These are phyloP conservation scores for Scaeva pyrastri DNA, from an alignment of 2,888 invertebrate genomes.

Conservation along the genomic window DNA sequence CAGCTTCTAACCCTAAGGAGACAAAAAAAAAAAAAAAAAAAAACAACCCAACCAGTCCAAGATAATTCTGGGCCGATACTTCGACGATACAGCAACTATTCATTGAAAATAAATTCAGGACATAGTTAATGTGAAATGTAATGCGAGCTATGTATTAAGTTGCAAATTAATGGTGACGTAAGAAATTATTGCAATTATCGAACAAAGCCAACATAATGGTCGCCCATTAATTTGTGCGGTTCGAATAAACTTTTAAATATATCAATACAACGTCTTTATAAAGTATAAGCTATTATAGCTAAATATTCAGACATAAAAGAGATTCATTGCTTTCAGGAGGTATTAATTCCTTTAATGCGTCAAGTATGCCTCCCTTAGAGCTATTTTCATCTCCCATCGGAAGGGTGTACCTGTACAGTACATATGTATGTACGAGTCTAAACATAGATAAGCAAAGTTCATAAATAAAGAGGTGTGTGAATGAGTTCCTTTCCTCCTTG, in stretches of 20 bases:
- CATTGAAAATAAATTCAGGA: not conserved
- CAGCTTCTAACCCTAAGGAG: not conserved
- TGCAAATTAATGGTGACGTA: not conserved
- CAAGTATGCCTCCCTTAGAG: not conserved
- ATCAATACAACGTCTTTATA: too few relatives aligned
- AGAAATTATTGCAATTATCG: constrained; percentile 6
- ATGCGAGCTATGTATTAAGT: not conserved
- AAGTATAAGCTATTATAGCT: not conserved
- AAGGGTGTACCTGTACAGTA: too few relatives aligned
- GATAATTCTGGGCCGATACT: not conserved
- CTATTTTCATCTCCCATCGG: not conserved
- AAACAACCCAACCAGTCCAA: not conserved
- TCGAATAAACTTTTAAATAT: not conserved
- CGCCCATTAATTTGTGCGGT: not conserved
- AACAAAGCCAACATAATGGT: not conserved
- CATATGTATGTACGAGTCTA: too few relatives aligned
- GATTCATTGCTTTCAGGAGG: not conserved
- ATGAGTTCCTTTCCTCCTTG: too few relatives aligned
- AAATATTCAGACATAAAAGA: not conserved
- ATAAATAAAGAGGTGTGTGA: too few relatives aligned
- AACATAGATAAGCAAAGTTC: too few relatives aligned
- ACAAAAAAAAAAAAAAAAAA: not conserved
- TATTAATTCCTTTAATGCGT: not conserved
- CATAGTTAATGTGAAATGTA: not conserved
- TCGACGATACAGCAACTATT: not conserved